Evolutionary conservation across 2,797 vertebrate species (phyloP).

Genomic region (Platalea minor): DNA sequence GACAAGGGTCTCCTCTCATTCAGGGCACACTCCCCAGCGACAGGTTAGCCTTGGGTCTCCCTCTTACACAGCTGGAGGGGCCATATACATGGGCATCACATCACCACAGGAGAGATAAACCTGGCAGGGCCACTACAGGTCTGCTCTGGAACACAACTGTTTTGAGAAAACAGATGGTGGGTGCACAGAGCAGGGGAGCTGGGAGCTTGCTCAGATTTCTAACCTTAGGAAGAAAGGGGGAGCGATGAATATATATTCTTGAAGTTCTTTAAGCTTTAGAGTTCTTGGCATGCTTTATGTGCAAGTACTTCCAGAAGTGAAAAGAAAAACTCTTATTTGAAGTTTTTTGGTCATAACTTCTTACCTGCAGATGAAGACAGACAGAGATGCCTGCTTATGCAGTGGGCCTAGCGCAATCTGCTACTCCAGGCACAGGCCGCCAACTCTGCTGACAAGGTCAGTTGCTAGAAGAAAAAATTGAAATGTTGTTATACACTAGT

Average conservation of each 20-base stretch:
- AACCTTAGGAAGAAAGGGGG: neutral
- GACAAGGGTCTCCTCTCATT: neutral
- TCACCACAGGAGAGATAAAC: neutral
- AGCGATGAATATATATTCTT: neutral
- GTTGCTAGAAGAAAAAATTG: neutral
- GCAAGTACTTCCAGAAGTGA: neutral
- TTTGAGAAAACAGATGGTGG: neutral
- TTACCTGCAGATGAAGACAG: neutral
- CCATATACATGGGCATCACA: neutral
- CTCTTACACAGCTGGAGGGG: neutral
- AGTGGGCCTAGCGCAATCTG: neutral
- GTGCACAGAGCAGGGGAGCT: neutral
- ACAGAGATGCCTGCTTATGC: neutral
- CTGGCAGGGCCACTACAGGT: neutral
- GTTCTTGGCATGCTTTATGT: neutral
- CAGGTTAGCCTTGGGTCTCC: neutral
- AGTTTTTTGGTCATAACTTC: neutral
- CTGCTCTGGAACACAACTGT: neutral
- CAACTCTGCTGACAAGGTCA: neutral
- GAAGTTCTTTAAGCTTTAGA: neutral
- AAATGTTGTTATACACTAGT: neutral
- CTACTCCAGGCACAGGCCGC: neutral
- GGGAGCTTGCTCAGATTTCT: neutral
- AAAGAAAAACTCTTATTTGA: neutral
- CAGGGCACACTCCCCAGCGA: neutral